Base-by-base conservation (phyloP, 2,888 invertebrate genomes). In the Eucriotettix oculatus region DNA sequence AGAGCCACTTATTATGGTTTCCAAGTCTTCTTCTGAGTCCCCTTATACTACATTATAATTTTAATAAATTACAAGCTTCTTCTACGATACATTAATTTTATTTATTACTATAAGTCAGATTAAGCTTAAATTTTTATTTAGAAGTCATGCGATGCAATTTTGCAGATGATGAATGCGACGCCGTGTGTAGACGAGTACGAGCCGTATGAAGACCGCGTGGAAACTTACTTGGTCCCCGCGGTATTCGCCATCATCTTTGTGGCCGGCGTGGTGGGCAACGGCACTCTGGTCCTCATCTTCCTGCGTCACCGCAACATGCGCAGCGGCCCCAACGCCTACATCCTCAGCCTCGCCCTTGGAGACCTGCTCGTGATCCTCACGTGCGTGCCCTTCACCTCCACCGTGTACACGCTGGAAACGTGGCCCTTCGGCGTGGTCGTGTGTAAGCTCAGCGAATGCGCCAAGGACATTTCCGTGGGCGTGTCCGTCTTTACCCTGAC, bases 371-470 rank as follows among this genome's bases (percentile, higher is more conserved):
- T 93, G 10, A 87, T 93, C 62, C 73, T 90, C 52, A 86, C 87
- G 62, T 86, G 87, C 67, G 90, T 91, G 52, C 92, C 92, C 1
- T 88, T 92, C 71, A 87, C 87, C 1, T 87, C 88, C 29, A 82
- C 86, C 16, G 80, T 90, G 60, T 93, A 89, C 75, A 87, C 88
- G 0, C 75, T 90, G 63, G 87, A 87, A 64, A 86, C 86, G 0
- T 95, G 92, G 91, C 94, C 94, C 0, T 95, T 88, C 80, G 94
- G 94, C 1, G 79, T 79, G 57, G 75, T 83, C 0, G 80, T 93
- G 16, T 95, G 91, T 72, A 84, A 85, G 60, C 16, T 70, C 40
- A 89, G 89, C 1, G 92, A 29, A 29, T 29, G 29, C 29, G 29
- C 29, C 29, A 29, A 29, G 29, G 29, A 29, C 29, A 29, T 29